Percentiles rank a stretch among this genome's conserved stretches.
Evolutionary conservation across 2,113 vertebrate species (phyloP).

Genomic region (Podiceps cristatus): DNA sequence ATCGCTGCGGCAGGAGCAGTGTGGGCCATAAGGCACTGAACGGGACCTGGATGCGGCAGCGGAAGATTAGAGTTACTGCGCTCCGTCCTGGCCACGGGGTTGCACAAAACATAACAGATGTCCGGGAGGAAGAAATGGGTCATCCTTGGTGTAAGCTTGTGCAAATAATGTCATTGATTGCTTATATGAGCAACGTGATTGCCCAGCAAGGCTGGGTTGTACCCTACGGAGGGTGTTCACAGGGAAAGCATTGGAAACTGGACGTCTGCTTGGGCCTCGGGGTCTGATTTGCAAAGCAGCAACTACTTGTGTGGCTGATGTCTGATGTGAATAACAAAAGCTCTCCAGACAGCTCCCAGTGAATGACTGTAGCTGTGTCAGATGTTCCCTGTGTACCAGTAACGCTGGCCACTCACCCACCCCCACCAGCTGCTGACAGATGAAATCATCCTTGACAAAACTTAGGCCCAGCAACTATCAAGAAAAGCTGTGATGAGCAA

Average conservation of each 20-base stretch:
- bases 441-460: not conserved
- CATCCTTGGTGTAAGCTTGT: not conserved
- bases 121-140: constrained; percentile 41
- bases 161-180: not conserved
- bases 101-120: constrained; percentile 60
- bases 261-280: rapidly evolving
- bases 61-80: constrained; percentile 9
- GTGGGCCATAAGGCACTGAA: constrained; percentile 53
- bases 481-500: not conserved
- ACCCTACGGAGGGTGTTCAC: not conserved
- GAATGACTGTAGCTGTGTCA: not conserved
- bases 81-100: constrained; percentile 5
- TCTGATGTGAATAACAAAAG: not conserved
- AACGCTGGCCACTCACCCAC: not conserved
- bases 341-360: not conserved
- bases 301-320: not conserved
- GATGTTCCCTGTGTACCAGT: not conserved
- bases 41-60: constrained; percentile 49
- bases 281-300: not conserved
- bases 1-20: constrained; percentile 63
- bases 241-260: not conserved
- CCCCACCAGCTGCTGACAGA: not conserved
- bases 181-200: not conserved
- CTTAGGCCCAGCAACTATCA: not conserved
- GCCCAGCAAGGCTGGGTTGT: not conserved